These are phyloP conservation scores for Caerostris darwini DNA, from an alignment of 1,140 invertebrate species.

Conservation along the genomic window DNA sequence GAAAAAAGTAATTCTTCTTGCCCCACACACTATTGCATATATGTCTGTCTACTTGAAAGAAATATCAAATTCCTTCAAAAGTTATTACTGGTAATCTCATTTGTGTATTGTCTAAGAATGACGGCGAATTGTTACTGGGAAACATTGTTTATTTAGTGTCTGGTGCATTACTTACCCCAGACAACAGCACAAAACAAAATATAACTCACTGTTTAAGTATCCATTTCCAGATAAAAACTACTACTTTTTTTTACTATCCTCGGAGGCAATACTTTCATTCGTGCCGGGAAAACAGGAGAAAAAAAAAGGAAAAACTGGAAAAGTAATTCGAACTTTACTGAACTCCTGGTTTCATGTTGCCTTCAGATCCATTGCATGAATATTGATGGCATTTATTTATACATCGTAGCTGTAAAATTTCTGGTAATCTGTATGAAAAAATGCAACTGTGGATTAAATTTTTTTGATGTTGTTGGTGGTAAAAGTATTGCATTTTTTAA, in stretches of 20 bases:
- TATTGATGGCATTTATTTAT: slow-evolving; percentile 47
- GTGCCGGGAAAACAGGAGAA: too few species aligned
- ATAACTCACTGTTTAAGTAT: neutral
- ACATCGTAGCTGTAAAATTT: neutral
- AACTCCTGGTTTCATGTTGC: neutral
- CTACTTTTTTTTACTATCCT: slow-evolving; percentile 32
- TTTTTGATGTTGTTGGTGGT: neutral
- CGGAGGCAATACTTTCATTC: neutral
- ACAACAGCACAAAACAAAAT: neutral
- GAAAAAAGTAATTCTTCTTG: too few species aligned
- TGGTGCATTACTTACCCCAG: neutral
- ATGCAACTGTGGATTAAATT: neutral
- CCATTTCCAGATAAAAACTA: slow-evolving; percentile 31
- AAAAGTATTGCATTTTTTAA: neutral
- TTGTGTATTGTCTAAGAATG: neutral
- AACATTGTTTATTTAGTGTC: slow-evolving; percentile 2
- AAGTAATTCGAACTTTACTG: neutral
- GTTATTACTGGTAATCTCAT: slow-evolving; percentile 31
- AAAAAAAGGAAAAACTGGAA: neutral
- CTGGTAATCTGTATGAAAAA: neutral
- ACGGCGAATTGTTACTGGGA: neutral
- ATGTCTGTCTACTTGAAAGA: too few species aligned
- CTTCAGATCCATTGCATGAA: neutral
- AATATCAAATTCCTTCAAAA: neutral
- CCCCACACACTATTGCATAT: too few species aligned